A percentile compares a stretch with the other conserved stretches of the same genome.
These are phyloP conservation scores for Margaritifera margaritifera DNA, from an alignment of 2,888 invertebrate species.

Conservation along the genomic window DNA sequence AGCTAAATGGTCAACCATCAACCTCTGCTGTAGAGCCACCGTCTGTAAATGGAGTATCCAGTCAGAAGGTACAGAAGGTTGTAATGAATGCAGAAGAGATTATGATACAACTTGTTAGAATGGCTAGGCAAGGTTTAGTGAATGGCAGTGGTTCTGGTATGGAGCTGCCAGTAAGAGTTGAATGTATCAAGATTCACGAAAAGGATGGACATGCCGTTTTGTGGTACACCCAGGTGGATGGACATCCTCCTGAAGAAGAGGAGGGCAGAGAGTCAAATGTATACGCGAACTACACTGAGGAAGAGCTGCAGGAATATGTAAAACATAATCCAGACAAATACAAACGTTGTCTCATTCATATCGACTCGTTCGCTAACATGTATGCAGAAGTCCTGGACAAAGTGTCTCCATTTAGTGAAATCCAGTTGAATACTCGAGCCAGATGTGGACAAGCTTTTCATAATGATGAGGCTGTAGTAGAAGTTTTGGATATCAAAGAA, in stretches of 20 bases:
- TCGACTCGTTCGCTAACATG: constrained; percentile 25
- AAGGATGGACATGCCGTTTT: constrained; percentile 51
- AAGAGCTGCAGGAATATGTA: constrained; percentile 38
- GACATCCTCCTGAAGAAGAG: constrained; percentile 1
- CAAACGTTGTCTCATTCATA: constrained; percentile 52
- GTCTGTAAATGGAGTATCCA: constrained; percentile 1
- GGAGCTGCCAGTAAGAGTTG: constrained; percentile 25
- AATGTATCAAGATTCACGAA: constrained; percentile 44
- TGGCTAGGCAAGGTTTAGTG: not conserved
- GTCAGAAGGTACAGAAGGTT: not conserved
- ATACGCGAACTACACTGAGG: constrained; percentile 16
- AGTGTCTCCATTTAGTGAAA: constrained; percentile 14
- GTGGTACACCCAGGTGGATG: not conserved
- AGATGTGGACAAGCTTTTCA: constrained; percentile 59
- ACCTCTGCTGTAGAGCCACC: not conserved
- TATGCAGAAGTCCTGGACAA: constrained; percentile 40
- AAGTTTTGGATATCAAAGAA: constrained; percentile 39
- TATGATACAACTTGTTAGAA: constrained; percentile 46
- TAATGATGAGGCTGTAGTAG: constrained; percentile 64
- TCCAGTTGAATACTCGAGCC: constrained; percentile 43
- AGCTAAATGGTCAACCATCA: not conserved
- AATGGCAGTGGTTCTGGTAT: not conserved
- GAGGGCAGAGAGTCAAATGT: constrained; percentile 1
- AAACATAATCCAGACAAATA: constrained; percentile 45
- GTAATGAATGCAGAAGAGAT: constrained; percentile 54